phyloP scores from a whole-genome alignment of 2,888 invertebrate genomes.

The Parnassius mnemosyne region DNA sequence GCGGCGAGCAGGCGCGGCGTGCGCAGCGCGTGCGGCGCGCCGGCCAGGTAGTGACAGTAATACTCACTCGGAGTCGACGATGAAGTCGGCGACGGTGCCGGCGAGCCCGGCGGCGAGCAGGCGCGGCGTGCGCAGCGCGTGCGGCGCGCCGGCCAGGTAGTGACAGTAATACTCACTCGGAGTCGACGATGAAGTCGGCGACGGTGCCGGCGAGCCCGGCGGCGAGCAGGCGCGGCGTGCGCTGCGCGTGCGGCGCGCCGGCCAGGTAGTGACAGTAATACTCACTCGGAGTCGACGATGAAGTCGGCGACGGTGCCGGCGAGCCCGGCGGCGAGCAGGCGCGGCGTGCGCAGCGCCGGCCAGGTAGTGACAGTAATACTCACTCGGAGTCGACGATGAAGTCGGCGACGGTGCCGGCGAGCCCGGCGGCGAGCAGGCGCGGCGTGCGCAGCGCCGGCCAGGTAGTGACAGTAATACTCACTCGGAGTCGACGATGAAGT shows the following conservation, averaged over 20 bases:
- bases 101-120: too few relatives aligned
- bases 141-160: too few relatives aligned
- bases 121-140: too few relatives aligned
- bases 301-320: conserved; percentile 92
- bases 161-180: too few relatives aligned
- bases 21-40: too few relatives aligned
- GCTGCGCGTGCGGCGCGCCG: conserved; percentile 81
- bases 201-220: conserved; percentile 87
- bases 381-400: too few relatives aligned
- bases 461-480: too few relatives aligned
- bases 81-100: conserved; percentile 58
- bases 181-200: conserved; percentile 84
- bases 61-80: conserved; percentile 89
- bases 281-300: conserved; percentile 89
- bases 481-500: too few relatives aligned
- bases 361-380: too few relatives aligned
- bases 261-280: conserved; percentile 81
- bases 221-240: conserved; percentile 62
- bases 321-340: conserved; percentile 78
- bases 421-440: conserved; percentile 69
- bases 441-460: too few relatives aligned
- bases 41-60: too few relatives aligned
- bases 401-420: conserved; percentile 91
- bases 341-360: conserved; percentile 60
- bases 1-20: too few relatives aligned